Conservation (phyloP, 1,140 invertebrate genomes). For the Scaptodrosophila lebanonensis region DNA sequence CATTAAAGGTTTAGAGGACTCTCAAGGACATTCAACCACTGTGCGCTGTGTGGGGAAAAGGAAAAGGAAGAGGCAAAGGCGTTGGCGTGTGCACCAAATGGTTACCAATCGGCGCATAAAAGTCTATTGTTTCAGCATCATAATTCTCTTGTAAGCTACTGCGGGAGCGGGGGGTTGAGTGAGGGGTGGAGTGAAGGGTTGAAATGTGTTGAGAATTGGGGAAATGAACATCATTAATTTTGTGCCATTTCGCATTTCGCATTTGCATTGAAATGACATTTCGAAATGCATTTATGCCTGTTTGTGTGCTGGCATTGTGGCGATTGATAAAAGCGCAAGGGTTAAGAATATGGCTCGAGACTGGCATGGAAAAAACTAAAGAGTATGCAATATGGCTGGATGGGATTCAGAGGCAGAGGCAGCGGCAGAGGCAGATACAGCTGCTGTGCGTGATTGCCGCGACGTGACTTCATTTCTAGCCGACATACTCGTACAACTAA, state of each 20-base stretch:
- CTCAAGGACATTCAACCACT: no score
- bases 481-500: conserved; percentile 53
- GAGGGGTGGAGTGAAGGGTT: background rate
- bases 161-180: conserved; percentile 16
- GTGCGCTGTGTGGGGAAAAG: no score
- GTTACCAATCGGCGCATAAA: conserved; percentile 42
- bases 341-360: conserved; percentile 50
- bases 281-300: no score
- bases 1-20: no score
- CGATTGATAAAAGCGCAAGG: no score
- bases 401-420: no score
- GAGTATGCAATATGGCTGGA: no score
- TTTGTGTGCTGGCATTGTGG: no score
- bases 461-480: conserved; percentile 75
- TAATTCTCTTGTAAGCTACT: conserved; percentile 68
- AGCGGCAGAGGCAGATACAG: conserved; percentile 35
- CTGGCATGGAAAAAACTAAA: conserved; percentile 17
- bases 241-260: conserved; percentile 65
- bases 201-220: conserved; percentile 5
- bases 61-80: no score
- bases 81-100: conserved; percentile 55
- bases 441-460: conserved; percentile 66
- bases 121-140: conserved; percentile 72
- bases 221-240: conserved; percentile 76
- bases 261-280: conserved; percentile 74